Base-by-base conservation (phyloP, 1,140 invertebrate species). In the Lepidostoma basale region DNA sequence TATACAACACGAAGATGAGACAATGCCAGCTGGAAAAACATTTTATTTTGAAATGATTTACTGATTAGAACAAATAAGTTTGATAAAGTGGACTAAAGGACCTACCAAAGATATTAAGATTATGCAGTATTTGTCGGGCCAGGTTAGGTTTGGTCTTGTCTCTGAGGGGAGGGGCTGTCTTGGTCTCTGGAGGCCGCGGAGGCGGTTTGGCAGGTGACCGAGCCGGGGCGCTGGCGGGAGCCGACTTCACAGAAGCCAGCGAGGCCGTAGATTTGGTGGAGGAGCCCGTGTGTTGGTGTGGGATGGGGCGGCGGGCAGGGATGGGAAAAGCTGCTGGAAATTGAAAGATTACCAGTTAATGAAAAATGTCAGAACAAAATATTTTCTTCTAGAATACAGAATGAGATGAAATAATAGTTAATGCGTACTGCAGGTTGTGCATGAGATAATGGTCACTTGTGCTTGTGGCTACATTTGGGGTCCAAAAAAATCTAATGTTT, bases 101-200 rank as follows among this genome's bases (percentile, higher is more conserved):
- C 81, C 84, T 81, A 85, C 90, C 86, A 77, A 93, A 93, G 76
- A 92, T 92, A 78, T 92, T 92, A 16, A 92, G 82, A 76, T 92
- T 92, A 74, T 89, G 90, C 66, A 92, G 77, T 75, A 93, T 92
- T 70, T 90, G 89, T 52, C 89, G 81, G 8, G 89, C 89, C 36
- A 92, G 84, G 75, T 91, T 90, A 1, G 88, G 79, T 59, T 81
- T 81, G 6, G 30, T 42, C 42, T 77, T 72, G 10, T 81, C 78
- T 20, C 77, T 69, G 0, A 5, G 79, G 77, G 4, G 22, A 60
- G 30, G 54, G 59, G 39, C 68, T 23, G 20, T 54, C 45, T 65
- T 18, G 3, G 66, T 67, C 5, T 36, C 33, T 18, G 30, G 28
- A 9, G 18, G 30, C 18, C 26, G 60, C 47, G 68, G 23, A 6